Evolutionary conservation across 2,797 vertebrate genomes (phyloP).

Genomic region (Cirrhinus molitorella): DNA sequence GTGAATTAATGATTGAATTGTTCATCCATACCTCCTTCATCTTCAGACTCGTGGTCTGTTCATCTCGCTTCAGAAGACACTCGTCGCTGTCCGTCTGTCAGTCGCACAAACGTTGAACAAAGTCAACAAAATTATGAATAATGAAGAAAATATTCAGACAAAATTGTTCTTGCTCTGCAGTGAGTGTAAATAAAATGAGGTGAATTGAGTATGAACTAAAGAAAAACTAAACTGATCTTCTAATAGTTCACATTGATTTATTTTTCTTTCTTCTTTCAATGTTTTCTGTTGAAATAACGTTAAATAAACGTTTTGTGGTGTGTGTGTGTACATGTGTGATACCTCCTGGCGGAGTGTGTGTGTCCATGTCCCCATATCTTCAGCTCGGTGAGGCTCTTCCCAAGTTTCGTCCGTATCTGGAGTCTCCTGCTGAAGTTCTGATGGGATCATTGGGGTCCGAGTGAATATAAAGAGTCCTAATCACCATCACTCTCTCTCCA

Average conservation of each 20-base stretch:
- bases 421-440: slow-evolving; percentile 2
- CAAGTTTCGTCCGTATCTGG: slow-evolving; percentile 1
- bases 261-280: too few relatives aligned
- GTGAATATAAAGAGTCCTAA: not conserved
- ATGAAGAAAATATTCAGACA: not conserved
- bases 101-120: not conserved
- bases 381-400: not conserved
- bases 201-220: not conserved
- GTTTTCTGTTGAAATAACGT: not conserved
- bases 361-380: slow-evolving; percentile 40
- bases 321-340: slow-evolving; percentile 6
- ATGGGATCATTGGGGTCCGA: not conserved
- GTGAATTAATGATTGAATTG: not conserved
- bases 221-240: too few relatives aligned
- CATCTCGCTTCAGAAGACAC: not conserved
- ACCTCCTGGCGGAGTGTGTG: slow-evolving; percentile 48
- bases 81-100: not conserved
- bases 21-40: not conserved
- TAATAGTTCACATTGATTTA: too few relatives aligned
- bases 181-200: not conserved
- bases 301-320: not conserved
- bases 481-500: not conserved
- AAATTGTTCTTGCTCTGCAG: not conserved
- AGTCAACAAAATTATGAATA: too few relatives aligned
- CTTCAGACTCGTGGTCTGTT: not conserved